Evolutionary conservation across 2,888 invertebrate species (phyloP).

Genomic region (Macaria liturata): DNA sequence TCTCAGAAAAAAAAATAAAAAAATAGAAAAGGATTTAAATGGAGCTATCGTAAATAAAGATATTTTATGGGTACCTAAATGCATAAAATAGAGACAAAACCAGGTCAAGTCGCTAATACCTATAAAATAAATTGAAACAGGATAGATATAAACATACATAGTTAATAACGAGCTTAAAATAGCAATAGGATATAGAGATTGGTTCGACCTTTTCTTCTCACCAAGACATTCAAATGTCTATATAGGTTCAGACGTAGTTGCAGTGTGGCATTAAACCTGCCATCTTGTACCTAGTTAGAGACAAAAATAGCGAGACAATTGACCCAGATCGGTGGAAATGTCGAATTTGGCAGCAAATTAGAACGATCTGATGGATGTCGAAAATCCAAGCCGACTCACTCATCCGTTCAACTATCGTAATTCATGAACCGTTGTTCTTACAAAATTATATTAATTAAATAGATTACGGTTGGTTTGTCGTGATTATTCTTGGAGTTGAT

Average conservation of each 20-base stretch:
- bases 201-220: slow-evolving; percentile 4
- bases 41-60: no score
- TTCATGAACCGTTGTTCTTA: slow-evolving; percentile 24
- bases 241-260: slow-evolving; percentile 4
- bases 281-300: slow-evolving; percentile 12
- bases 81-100: no score
- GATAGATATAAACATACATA: slow-evolving; percentile 1
- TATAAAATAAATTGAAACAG: no score
- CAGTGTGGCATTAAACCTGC: slow-evolving; percentile 29
- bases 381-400: slow-evolving; percentile 36
- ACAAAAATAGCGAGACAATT: slow-evolving; percentile 33
- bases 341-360: slow-evolving; percentile 28
- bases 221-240: background rate
- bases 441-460: slow-evolving; percentile 17
- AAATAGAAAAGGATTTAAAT: no score
- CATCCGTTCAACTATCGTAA: slow-evolving; percentile 36
- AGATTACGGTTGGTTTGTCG: background rate
- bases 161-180: no score
- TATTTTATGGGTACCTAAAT: no score
- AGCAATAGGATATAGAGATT: background rate
- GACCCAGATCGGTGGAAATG: slow-evolving; percentile 31
- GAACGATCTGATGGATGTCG: slow-evolving; percentile 31
- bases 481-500: no score
- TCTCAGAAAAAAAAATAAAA: no score
- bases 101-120: no score